phyloP scores from a whole-genome alignment of 2,113 vertebrate species.

The Tragelaphus buxtoni region DNA sequence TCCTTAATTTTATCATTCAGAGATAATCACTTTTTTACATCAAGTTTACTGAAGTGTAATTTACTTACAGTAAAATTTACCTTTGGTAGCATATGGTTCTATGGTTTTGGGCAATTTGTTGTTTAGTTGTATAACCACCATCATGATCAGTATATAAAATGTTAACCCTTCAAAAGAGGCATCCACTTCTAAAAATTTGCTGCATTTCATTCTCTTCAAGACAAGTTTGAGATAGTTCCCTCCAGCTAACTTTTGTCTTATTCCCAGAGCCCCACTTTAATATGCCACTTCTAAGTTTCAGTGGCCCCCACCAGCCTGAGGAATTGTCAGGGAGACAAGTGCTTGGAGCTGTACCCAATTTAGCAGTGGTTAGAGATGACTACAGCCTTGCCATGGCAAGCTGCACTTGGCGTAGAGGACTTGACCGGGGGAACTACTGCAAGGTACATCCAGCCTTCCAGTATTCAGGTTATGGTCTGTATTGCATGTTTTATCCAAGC shows the following conservation, averaged over 20 bases:
- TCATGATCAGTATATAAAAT: background rate
- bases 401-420: background rate
- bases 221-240: background rate
- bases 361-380: background rate
- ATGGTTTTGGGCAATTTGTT: background rate
- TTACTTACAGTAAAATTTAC: background rate
- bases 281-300: background rate
- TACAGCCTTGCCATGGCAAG: background rate
- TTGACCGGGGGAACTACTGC: background rate
- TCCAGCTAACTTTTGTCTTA: background rate
- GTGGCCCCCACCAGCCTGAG: background rate
- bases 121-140: background rate
- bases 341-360: background rate
- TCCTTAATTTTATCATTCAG: background rate
- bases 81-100: background rate
- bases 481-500: background rate
- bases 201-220: background rate
- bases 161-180: background rate
- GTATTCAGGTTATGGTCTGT: background rate
- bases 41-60: background rate
- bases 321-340: background rate
- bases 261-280: background rate
- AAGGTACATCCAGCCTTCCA: background rate
- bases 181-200: background rate
- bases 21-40: slow-evolving; percentile 9